A percentile compares a stretch with the other conserved stretches of the same genome.
Evolutionary conservation across 2,888 invertebrate genomes (phyloP).

Genomic region (Athalia rosae): DNA sequence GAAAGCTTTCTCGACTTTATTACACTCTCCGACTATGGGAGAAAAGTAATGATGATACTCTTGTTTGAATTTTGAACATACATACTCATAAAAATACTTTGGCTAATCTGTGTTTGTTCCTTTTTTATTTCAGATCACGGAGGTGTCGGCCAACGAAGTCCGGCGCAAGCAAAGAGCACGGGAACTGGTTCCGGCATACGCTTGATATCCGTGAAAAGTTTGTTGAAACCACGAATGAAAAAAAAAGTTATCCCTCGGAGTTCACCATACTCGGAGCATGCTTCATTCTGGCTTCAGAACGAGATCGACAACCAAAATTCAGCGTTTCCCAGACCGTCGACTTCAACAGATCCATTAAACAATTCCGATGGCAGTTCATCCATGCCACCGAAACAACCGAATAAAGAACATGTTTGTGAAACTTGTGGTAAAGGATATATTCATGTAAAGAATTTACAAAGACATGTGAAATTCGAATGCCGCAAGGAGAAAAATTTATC

Average conservation of each 20-base stretch:
- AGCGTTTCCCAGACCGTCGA: too few relatives aligned
- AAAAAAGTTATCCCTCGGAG: not conserved
- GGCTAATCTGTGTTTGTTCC: not conserved
- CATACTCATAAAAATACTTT: not conserved
- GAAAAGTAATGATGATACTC: too few relatives aligned
- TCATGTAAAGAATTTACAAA: conserved; percentile 56
- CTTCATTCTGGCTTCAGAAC: too few relatives aligned
- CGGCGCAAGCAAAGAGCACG: not conserved
- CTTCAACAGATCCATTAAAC: too few relatives aligned
- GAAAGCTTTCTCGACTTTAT: too few relatives aligned
- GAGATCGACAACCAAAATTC: too few relatives aligned
- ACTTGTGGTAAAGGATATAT: conserved; percentile 59
- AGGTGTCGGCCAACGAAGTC: not conserved
- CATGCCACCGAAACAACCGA: too few relatives aligned
- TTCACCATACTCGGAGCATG: too few relatives aligned
- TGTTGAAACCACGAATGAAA: not conserved
- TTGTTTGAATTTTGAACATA: too few relatives aligned
- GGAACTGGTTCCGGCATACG: not conserved
- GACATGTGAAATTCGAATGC: conserved; percentile 64
- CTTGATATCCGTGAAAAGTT: not conserved
- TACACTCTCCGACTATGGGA: too few relatives aligned
- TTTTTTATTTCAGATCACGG: conserved; percentile 10
- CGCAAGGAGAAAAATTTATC: conserved; percentile 70
- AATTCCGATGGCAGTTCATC: too few relatives aligned
- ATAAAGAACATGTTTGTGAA: conserved; percentile 47